Conservation (phyloP, 2,888 invertebrate genomes). For the Chalcosyrphus nemorum region DNA sequence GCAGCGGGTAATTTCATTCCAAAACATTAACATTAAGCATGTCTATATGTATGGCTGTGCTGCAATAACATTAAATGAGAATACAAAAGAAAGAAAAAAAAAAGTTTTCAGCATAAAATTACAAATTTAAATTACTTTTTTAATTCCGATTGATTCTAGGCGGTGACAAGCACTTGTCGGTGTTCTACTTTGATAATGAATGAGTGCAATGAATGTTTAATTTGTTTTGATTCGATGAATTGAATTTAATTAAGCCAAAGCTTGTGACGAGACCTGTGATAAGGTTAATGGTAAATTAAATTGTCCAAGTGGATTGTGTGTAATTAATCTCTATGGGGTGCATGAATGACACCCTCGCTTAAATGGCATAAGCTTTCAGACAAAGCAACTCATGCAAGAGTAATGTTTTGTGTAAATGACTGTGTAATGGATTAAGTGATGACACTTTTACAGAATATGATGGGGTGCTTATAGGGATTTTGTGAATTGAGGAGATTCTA, state of each 20-base stretch:
- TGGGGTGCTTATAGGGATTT: too few relatives aligned
- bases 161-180: neutral
- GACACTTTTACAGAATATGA: too few relatives aligned
- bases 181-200: conserved; percentile 39
- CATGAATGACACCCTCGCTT: conserved; percentile 28
- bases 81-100: neutral
- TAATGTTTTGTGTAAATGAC: conserved; percentile 22
- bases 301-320: conserved; percentile 42
- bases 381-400: conserved; percentile 28
- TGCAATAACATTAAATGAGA: neutral
- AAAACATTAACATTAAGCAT: conserved; percentile 11
- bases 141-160: neutral
- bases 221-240: conserved; percentile 53
- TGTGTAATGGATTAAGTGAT: conserved; percentile 37
- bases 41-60: neutral
- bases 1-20: conserved; percentile 17
- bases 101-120: neutral
- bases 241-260: conserved; percentile 36
- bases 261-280: conserved; percentile 23
- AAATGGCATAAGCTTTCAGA: conserved; percentile 32
- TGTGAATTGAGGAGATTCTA: neutral
- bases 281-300: conserved; percentile 40
- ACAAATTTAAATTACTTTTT: neutral
- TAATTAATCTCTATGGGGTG: conserved; percentile 54
- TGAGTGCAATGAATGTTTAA: conserved; percentile 50